These are phyloP conservation scores for Yoshiicerus persimilis DNA, from an alignment of 1,140 invertebrate genomes.

Conservation along the genomic window DNA sequence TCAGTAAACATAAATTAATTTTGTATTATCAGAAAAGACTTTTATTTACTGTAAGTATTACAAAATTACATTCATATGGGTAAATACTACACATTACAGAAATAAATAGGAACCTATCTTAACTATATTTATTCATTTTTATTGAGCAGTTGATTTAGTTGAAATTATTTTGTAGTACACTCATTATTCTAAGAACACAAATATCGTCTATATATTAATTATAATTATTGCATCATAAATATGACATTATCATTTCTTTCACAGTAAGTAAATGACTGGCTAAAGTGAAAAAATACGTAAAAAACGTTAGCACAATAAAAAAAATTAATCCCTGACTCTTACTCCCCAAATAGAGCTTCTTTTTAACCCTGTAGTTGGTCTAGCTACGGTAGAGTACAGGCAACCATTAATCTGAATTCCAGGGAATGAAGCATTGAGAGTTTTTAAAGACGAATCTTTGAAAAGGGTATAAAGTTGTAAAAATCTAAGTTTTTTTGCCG, in stretches of 20 bases:
- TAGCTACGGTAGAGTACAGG: constrained; percentile 75
- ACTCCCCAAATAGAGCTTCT: constrained; percentile 86
- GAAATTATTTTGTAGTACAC: not conserved
- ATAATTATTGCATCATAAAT: not conserved
- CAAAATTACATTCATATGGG: not conserved
- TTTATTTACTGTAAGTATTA: not conserved
- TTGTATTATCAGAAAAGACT: not conserved
- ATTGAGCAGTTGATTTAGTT: not conserved
- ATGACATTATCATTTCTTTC: not conserved
- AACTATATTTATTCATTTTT: not conserved
- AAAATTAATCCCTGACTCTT: constrained; percentile 74
- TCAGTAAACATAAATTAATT: too few relatives aligned
- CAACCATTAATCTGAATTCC: constrained; percentile 67
- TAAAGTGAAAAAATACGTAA: not conserved
- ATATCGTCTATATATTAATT: not conserved
- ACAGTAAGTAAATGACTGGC: not conserved
- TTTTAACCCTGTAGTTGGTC: constrained; percentile 81
- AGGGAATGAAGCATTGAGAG: constrained; percentile 60
- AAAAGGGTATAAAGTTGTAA: constrained; percentile 77
- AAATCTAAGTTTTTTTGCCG: constrained; percentile 63
- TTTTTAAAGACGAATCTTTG: constrained; percentile 61
- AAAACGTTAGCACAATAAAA: not conserved
- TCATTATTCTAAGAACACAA: not conserved
- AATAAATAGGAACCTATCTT: not conserved
- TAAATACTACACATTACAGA: not conserved